Base-by-base conservation (phyloP, 2,113 vertebrate genomes). In the Isurus oxyrinchus region DNA sequence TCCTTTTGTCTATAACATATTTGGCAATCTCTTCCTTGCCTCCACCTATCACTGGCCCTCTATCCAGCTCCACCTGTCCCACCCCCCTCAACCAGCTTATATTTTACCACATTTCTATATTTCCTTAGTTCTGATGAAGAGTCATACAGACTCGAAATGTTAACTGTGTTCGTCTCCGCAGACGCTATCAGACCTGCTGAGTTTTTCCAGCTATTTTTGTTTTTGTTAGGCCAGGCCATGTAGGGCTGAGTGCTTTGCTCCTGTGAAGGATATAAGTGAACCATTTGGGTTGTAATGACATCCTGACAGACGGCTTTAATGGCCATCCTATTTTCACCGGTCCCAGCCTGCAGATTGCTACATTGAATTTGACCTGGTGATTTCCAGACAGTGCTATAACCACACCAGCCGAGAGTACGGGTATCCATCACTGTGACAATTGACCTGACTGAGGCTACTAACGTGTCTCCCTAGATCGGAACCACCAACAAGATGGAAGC, bases 401-500 rank as follows among this genome's bases (percentile, higher is more conserved):
- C 40, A 21, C 0, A 3, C n/a, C 40, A 44, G 81, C 81, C 19
- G 16, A 44, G 14, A 1, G 40, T 49, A 21, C 81, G 3, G 27
- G n/a, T 93, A 35, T 16, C 55, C 13, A 61, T 2, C 4, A 14
- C 53, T 35, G 88, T 35, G 25, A 84, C 53, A 1, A 8, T 6
- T 6, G 3, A 7, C 0, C 87, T 76, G 57, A 31, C 87, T 31
- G 3, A 7, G 2, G 86, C 86, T n/a, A 31, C 87, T 31, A 6
- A 57, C 31, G 16, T 93, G 35, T 94, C 96, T 67, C 25, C 44
- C 57, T 97, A 98, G 98, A 96, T 97, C 63, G 98, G 97, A 25
- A 91, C 97, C 95, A 96, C 96, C 95, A 96, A 7, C 87, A 98
- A 97, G 69, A 97, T 69, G 35, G 97, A 98, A 35, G 98, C 98